Base-by-base conservation (phyloP, 2,113 vertebrate genomes). In the Ophiodon elongatus region DNA sequence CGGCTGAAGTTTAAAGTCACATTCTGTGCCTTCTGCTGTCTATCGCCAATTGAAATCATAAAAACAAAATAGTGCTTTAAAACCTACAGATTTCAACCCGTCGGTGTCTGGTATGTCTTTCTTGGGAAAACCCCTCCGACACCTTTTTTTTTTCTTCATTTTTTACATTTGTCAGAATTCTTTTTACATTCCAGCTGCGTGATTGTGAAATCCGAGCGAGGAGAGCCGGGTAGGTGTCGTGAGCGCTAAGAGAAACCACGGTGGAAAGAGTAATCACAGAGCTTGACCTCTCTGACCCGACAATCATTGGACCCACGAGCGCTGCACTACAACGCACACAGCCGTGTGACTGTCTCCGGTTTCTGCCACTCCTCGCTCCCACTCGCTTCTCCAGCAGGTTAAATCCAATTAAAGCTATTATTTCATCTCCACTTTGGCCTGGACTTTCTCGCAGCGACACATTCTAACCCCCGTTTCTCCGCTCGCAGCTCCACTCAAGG, bases 341-440 rank as follows among this genome's bases (percentile, higher is more conserved):
- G 23, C 9, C 57, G 43, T 39, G 43, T 85, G 80, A 83, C 64
- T 19, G 63, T 54, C 37, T 73, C 10, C 37, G 37, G 33, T 83
- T 67, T 84, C 57, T 29, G 43, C 47, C 23, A 70, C 41, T 64
- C 63, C 13, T 62, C 41, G 59, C 57, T n/a, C n/a, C 59, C 0
- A 78, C 76, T 83, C 70, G 39, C 2, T 67, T 41, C 43, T 73
- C 39, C 0, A 11, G 50, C 74, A 37, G 13, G 2, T 71, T 68
- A 73, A 79, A 76, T 45, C 33, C 41, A 79, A 60, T 62, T 75
- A 23, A 39, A 5, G 21, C 13, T 74, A 47, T 80, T 68, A 89
- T 43, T 76, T 82, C 3, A 69, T 75, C 73, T 73, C 37, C 54
- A 54, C 66, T 88, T 76, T 82, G 81, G 64, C 73, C 88, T 76